These are phyloP conservation scores for Oreochromis spilurus DNA, from an alignment of 2,113 vertebrate genomes.

Conservation along the genomic window DNA sequence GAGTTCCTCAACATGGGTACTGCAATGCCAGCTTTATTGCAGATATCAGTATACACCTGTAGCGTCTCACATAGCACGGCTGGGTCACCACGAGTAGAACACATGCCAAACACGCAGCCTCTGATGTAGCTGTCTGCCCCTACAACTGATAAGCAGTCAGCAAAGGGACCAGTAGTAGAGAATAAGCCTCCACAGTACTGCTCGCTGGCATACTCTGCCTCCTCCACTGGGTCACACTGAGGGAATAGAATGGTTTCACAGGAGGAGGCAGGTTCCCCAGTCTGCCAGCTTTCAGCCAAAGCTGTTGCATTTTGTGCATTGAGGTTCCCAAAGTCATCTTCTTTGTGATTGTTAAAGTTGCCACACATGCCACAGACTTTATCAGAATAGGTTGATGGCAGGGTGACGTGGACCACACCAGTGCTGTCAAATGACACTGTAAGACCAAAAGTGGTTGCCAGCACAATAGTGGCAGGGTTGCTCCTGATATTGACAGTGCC, in stretches of 20 bases:
- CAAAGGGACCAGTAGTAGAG: conserved; percentile 68
- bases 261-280: not conserved
- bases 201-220: conserved; percentile 58
- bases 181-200: conserved; percentile 74
- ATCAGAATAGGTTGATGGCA: conserved; percentile 70
- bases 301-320: conserved; percentile 39
- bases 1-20: conserved; percentile 74
- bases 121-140: conserved; percentile 71
- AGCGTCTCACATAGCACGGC: conserved; percentile 68
- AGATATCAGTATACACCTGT: conserved; percentile 65
- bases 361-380: conserved; percentile 82
- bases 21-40: conserved; percentile 68
- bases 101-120: conserved; percentile 75
- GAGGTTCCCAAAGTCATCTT: conserved; percentile 71
- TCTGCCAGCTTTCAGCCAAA: conserved; percentile 72
- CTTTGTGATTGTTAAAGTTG: conserved; percentile 72
- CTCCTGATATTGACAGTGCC: conserved; percentile 58
- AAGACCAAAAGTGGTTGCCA: conserved; percentile 73
- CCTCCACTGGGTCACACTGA: conserved; percentile 58
- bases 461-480: conserved; percentile 60
- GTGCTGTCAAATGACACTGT: conserved; percentile 67
- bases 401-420: conserved; percentile 70
- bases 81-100: conserved; percentile 59
- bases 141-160: conserved; percentile 64
- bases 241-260: conserved; percentile 61